Base-by-base conservation (phyloP, 2,888 invertebrate genomes). In the Diachrysia chrysitis region DNA sequence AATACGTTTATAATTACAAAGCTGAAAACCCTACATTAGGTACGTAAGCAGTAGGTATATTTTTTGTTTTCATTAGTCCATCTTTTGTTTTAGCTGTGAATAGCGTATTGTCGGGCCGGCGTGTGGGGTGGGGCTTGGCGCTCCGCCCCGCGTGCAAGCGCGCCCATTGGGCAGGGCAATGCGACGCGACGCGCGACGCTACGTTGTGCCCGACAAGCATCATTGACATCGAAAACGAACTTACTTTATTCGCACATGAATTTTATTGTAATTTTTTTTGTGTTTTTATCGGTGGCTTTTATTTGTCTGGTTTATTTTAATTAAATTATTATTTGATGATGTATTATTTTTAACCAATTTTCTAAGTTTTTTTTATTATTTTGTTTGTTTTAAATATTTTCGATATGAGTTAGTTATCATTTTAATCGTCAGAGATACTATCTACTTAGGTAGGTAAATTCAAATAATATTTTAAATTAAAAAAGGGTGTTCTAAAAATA, bases 121-220 rank as follows among this genome's bases (percentile, higher is more conserved):
- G 72, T 73, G 65, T 69, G 83, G 89, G 94, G 92, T 82, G 94
- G 87, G 82, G 92, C 90, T 51, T 83, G 51, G 67, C 77, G 90
- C 87, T 71, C 92, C 94, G 93, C 94, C 94, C 83, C 86, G 84
- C 64, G 62, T 84, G 76, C 79, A 88, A 87, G 92, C 92, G 89
- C 92, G 90, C 90, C 87, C 91, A 90, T 87, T 91, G 93, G 93
- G 92, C 92, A 89, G 90, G 72, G 63, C 75, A 76, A 78, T 3
- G 21, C 48, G 48, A 51, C 48, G 21, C 79, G 63, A 19, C 69
- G 75, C 62, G 46, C 16, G 23, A 23, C 54, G 76, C 62, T 2
- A 58, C 62, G 76, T 59, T 6, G 1, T 37, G 37, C 76, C 60
- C 46, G 63, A 70, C 65, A 63, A 79, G 66, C 71, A 62, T 76